Conservation (phyloP, 2,113 vertebrate species). For the Gracilinanus agilis region DNA sequence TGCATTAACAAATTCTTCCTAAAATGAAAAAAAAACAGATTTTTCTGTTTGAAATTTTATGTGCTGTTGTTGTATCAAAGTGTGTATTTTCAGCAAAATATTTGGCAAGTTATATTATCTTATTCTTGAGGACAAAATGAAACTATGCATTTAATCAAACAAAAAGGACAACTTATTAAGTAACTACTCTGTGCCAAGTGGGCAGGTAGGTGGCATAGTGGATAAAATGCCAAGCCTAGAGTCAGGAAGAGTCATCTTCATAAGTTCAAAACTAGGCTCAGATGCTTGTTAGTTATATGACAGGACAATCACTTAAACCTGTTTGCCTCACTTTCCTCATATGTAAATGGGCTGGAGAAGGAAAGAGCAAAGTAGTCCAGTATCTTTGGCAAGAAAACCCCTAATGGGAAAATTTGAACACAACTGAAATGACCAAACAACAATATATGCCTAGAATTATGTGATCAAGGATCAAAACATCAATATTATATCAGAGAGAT, state of each 20-base stretch:
- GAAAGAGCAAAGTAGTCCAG: no score
- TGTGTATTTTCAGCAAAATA: not conserved
- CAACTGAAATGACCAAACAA: not conserved
- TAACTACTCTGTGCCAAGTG: no score
- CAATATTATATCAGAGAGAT: not conserved
- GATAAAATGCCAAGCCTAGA: no score
- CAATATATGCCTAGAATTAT: not conserved
- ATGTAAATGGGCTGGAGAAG: no score
- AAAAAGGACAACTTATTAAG: no score
- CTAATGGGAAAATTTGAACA: not conserved
- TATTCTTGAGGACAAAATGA: no score
- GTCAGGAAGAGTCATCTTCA: not conserved
- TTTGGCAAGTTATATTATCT: not conserved
- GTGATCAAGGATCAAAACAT: not conserved
- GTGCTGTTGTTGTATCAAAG: not conserved
- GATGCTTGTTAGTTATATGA: no score
- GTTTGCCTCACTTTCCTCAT: no score
- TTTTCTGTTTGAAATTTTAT: not conserved
- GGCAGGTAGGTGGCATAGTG: no score
- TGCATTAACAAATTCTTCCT: not conserved
- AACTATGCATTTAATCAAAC: no score
- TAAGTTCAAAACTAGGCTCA: no score
- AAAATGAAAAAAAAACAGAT: not conserved
- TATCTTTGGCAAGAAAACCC: not conserved
- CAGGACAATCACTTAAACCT: no score